Evolutionary conservation across 2,888 invertebrate genomes (phyloP).

Genomic region (Caenorhabditis sinica): DNA sequence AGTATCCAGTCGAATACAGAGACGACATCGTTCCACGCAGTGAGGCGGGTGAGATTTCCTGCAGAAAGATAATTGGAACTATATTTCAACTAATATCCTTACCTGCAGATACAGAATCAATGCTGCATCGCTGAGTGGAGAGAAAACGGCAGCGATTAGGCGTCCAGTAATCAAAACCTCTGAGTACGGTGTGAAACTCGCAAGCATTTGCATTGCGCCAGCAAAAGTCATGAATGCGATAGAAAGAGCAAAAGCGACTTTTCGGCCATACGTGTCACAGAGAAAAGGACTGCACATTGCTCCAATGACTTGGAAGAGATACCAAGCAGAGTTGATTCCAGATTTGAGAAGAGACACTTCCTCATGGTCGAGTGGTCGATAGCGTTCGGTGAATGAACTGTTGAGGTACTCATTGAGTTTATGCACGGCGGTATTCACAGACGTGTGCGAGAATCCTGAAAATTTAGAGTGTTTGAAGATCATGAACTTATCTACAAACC

Average conservation of each 20-base stretch:
- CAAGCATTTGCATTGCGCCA: slow-evolving; percentile 78
- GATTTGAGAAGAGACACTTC: slow-evolving; percentile 73
- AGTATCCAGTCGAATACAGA: slow-evolving; percentile 79
- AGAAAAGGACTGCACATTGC: slow-evolving; percentile 77
- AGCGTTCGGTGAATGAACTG: slow-evolving; percentile 73
- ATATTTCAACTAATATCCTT: too few relatives aligned
- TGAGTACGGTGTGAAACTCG: slow-evolving; percentile 79
- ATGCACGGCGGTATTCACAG: slow-evolving; percentile 80
- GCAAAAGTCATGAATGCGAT: slow-evolving; percentile 80
- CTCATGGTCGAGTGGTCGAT: slow-evolving; percentile 66
- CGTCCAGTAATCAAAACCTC: slow-evolving; percentile 78
- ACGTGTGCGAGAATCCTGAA: slow-evolving; percentile 77
- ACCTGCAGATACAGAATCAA: slow-evolving; percentile 80
- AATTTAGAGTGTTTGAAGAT: too few relatives aligned
- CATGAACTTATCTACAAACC: background rate
- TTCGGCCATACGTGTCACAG: slow-evolving; percentile 79
- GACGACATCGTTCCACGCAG: slow-evolving; percentile 80
- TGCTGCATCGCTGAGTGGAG: slow-evolving; percentile 81
- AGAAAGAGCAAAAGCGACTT: slow-evolving; percentile 80
- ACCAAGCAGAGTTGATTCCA: slow-evolving; percentile 75
- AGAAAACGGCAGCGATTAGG: slow-evolving; percentile 80
- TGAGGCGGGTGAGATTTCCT: slow-evolving; percentile 80
- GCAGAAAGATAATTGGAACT: slow-evolving; percentile 20
- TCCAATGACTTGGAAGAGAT: slow-evolving; percentile 80
- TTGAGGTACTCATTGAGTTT: slow-evolving; percentile 79